These are phyloP conservation scores for Acrossocheilus wenchowensis DNA, from an alignment of 2,797 vertebrate species.

Conservation along the genomic window DNA sequence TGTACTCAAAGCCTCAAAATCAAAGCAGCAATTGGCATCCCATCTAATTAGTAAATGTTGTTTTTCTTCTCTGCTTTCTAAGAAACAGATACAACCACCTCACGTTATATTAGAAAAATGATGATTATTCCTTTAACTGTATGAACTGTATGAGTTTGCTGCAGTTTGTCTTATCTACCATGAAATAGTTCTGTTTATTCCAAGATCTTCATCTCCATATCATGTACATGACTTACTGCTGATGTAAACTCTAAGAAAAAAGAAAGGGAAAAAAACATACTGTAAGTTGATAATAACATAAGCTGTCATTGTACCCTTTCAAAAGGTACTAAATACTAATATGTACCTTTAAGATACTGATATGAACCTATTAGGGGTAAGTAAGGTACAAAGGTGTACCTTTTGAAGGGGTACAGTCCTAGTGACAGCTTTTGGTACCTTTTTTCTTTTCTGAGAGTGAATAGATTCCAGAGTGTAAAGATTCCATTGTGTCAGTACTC, in stretches of 20 bases:
- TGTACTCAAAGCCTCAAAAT: conserved; percentile 39
- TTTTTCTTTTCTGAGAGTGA: not conserved
- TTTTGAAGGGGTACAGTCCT: not conserved
- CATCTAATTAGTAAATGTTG: not conserved
- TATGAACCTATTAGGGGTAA: not conserved
- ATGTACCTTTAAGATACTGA: not conserved
- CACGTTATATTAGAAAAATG: not conserved
- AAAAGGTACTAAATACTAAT: no score
- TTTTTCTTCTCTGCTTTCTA: not conserved
- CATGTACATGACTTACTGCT: not conserved
- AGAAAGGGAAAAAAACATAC: not conserved
- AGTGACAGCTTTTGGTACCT: not conserved
- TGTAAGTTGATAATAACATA: no score
- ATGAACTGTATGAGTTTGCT: not conserved
- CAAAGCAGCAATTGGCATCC: conserved; percentile 4
- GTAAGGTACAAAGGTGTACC: not conserved
- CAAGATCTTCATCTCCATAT: not conserved
- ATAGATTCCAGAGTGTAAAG: not conserved
- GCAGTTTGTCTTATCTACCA: not conserved
- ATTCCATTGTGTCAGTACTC: not conserved
- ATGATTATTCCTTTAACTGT: no score
- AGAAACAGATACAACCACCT: not conserved
- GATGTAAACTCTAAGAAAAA: not conserved
- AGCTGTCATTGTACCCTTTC: no score
- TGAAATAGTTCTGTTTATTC: not conserved